Conservation (phyloP, 2,113 vertebrate genomes). For the Aldabrachelys gigantea region DNA sequence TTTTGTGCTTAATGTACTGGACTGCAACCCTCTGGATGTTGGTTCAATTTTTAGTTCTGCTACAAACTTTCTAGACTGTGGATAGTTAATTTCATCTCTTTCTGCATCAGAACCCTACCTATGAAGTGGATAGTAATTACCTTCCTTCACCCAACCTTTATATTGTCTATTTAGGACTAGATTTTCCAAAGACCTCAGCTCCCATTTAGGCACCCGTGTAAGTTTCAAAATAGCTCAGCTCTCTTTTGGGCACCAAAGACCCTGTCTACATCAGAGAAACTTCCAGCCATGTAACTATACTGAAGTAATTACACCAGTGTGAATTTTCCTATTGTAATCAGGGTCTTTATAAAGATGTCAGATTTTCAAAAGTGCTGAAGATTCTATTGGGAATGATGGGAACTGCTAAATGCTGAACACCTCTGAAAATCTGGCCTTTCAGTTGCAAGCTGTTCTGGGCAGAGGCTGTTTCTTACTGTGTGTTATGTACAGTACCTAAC, state of each 20-base stretch:
- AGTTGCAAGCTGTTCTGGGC: not conserved
- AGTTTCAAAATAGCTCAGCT: not conserved
- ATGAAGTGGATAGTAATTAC: not conserved
- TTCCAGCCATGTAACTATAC: not conserved
- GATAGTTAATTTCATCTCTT: constrained; percentile 12
- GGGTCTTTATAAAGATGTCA: not conserved
- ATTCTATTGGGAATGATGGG: not conserved
- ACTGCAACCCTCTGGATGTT: not conserved
- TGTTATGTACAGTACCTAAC: not conserved
- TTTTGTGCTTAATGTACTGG: constrained; percentile 13
- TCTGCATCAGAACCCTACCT: not conserved
- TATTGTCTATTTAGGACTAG: not conserved
- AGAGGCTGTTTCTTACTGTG: not conserved
- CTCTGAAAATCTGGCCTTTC: not conserved
- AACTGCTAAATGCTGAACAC: not conserved
- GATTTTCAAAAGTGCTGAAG: not conserved
- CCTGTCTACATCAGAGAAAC: not conserved
- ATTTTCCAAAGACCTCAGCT: not conserved
- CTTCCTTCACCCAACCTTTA: not conserved
- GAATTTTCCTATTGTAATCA: not conserved
- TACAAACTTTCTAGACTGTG: constrained; percentile 30
- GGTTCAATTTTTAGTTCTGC: constrained; percentile 25
- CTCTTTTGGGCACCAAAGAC: not conserved
- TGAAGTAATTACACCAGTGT: not conserved
- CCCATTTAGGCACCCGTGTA: not conserved